Evolutionary conservation across 2,113 vertebrate genomes (phyloP).

Genomic region (Scolopax mira): DNA sequence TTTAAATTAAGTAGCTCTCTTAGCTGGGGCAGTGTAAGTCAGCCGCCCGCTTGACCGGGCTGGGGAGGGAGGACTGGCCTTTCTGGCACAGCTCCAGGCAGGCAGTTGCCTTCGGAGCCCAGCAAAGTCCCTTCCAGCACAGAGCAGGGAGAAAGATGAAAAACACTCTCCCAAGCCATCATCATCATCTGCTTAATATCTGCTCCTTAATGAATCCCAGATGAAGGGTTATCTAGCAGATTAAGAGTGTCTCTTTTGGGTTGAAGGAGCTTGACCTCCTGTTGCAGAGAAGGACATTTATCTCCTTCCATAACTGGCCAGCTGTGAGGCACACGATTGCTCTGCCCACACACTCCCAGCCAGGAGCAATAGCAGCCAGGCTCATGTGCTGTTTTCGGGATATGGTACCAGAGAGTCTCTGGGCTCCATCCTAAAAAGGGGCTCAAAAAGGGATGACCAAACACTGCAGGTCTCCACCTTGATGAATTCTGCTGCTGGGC

Average conservation of each 20-base stretch:
- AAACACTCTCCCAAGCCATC: not conserved
- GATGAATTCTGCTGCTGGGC: not conserved
- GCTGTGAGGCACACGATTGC: fast-evolving
- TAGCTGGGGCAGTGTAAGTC: not conserved
- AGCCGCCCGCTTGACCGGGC: fast-evolving
- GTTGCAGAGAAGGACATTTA: not conserved
- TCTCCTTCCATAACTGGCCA: fast-evolving
- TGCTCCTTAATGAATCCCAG: not conserved
- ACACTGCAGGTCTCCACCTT: not conserved
- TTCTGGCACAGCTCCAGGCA: not conserved
- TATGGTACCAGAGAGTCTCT: not conserved
- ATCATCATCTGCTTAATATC: not conserved
- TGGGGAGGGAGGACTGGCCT: not conserved
- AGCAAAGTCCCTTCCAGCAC: not conserved
- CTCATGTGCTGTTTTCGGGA: not conserved
- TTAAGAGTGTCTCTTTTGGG: not conserved
- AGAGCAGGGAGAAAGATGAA: not conserved
- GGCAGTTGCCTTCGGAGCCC: not conserved
- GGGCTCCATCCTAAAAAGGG: not conserved
- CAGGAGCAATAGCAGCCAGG: fast-evolving
- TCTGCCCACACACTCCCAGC: not conserved
- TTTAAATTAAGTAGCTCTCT: not conserved
- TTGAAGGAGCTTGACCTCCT: not conserved
- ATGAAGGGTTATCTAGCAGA: not conserved
- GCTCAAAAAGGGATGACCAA: not conserved